A percentile compares a stretch with the other conserved stretches of the same genome.
These are phyloP conservation scores for Synanthedon vespiformis DNA, from an alignment of 2,888 invertebrate genomes.

Conservation along the genomic window DNA sequence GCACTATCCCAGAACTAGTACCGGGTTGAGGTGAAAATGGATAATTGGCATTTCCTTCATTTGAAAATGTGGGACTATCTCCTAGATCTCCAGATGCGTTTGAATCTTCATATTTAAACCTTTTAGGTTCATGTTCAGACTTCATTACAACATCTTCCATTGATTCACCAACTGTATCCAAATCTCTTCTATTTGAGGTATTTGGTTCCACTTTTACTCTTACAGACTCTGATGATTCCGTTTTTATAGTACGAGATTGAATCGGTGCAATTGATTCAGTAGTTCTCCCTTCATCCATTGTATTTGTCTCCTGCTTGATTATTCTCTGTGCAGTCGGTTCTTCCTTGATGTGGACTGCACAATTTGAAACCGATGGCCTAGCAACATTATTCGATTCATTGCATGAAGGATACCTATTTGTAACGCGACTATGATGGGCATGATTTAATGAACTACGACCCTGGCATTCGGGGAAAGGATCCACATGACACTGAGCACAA, in stretches of 20 bases:
- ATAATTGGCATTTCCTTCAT: not conserved
- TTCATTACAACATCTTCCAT: conserved; percentile 32
- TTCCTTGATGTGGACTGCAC: conserved; percentile 29
- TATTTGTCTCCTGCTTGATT: conserved; percentile 32
- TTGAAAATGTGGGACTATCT: conserved; percentile 11
- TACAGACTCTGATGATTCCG: not conserved
- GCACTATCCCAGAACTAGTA: conserved; percentile 32
- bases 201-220: not conserved
- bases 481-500: conserved; percentile 15
- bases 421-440: conserved; percentile 21
- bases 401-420: conserved; percentile 17
- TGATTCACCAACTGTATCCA: conserved; percentile 8
- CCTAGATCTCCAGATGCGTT: conserved; percentile 33
- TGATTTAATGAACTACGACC: conserved; percentile 17
- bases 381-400: conserved; percentile 9
- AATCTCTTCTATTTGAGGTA: not conserved
- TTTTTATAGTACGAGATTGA: not conserved
- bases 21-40: conserved; percentile 46
- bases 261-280: not conserved
- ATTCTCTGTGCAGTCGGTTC: conserved; percentile 28
- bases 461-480: conserved; percentile 16
- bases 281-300: not conserved
- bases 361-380: conserved; percentile 13
- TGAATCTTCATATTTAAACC: conserved; percentile 20
- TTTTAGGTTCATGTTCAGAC: conserved; percentile 19